These are phyloP conservation scores for Troides aeacus DNA, from an alignment of 2,888 invertebrate species.

Conservation along the genomic window DNA sequence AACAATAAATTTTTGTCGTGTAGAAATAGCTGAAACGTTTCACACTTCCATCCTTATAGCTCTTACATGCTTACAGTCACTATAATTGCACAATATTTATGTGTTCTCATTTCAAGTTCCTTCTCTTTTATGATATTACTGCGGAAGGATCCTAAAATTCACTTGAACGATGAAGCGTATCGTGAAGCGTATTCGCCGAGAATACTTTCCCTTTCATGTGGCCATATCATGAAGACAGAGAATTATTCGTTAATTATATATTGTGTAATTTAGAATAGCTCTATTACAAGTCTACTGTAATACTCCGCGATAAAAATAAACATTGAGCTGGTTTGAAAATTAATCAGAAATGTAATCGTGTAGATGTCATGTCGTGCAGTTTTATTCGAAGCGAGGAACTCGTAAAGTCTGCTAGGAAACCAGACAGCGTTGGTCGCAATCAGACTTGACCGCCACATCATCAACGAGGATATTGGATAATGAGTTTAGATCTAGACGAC, in stretches of 20 bases:
- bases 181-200: too few relatives aligned
- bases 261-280: too few relatives aligned
- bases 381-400: slow-evolving; percentile 29
- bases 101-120: background rate
- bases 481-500: slow-evolving; percentile 45
- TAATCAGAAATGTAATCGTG: background rate
- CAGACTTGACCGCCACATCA: slow-evolving; percentile 41
- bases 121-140: too few relatives aligned
- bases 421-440: slow-evolving; percentile 35
- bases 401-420: slow-evolving; percentile 28
- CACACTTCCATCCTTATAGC: slow-evolving; percentile 4
- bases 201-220: too few relatives aligned
- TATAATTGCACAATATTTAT: background rate
- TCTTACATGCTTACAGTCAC: slow-evolving; percentile 5
- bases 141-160: too few relatives aligned
- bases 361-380: slow-evolving; percentile 9
- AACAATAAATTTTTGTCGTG: slow-evolving; percentile 24
- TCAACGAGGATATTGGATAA: slow-evolving; percentile 62
- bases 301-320: too few relatives aligned
- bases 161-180: too few relatives aligned
- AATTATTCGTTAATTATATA: too few relatives aligned
- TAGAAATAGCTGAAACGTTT: slow-evolving; percentile 17
- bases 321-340: background rate
- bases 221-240: too few relatives aligned
- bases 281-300: too few relatives aligned